phyloP scores from a whole-genome alignment of 2,888 invertebrate genomes.

The Coenonympha arcania region DNA sequence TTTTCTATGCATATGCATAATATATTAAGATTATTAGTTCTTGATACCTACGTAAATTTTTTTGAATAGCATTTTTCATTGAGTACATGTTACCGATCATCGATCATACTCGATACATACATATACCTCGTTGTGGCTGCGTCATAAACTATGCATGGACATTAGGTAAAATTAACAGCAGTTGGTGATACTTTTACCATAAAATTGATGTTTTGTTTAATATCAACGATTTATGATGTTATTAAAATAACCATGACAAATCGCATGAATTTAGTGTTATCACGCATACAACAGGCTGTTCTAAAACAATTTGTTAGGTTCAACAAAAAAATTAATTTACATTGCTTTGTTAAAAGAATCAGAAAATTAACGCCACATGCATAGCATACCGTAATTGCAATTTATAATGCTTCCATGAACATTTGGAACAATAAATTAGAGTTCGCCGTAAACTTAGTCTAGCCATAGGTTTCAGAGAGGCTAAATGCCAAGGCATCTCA shows the following conservation, averaged over 20 bases:
- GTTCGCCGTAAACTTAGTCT: constrained; percentile 19
- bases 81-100: too few relatives aligned
- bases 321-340: too few relatives aligned
- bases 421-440: constrained; percentile 25
- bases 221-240: background rate
- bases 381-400: background rate
- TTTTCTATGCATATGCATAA: too few relatives aligned
- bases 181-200: background rate
- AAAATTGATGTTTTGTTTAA: background rate
- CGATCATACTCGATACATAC: too few relatives aligned
- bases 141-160: too few relatives aligned
- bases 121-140: background rate
- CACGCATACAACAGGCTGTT: too few relatives aligned
- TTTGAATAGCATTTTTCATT: too few relatives aligned
- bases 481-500: constrained; percentile 5
- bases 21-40: too few relatives aligned
- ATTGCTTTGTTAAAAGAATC: too few relatives aligned
- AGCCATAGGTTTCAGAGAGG: constrained; percentile 22
- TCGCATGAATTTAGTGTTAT: background rate
- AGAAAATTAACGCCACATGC: background rate
- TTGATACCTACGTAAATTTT: too few relatives aligned
- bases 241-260: background rate
- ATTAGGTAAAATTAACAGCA: background rate
- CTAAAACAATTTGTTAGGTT: too few relatives aligned
- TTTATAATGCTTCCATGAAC: constrained; percentile 2